phyloP scores from a whole-genome alignment of 2,797 vertebrate species.

The Carapus acus region DNA sequence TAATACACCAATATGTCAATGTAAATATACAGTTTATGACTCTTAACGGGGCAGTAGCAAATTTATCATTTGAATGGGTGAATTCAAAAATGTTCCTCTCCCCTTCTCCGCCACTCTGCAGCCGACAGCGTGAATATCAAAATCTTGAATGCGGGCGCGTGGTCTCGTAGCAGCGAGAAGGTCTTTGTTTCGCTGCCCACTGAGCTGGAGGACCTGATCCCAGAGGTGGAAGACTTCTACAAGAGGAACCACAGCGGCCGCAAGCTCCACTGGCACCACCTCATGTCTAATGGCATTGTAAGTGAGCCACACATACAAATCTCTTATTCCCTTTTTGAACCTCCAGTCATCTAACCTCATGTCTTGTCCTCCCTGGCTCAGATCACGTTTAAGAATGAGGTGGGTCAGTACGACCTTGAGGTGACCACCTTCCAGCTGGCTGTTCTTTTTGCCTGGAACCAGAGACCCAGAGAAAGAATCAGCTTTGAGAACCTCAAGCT shows the following conservation, averaged over 20 bases:
- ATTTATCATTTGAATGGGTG: too few species aligned
- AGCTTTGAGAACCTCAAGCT: conserved; percentile 98
- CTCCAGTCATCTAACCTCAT: conserved; percentile 36
- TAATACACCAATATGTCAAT: too few species aligned
- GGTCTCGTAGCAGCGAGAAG: conserved; percentile 96
- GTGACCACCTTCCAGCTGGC: conserved; percentile 97
- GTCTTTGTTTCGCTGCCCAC: conserved; percentile 95
- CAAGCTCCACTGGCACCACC: conserved; percentile 97
- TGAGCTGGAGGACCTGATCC: conserved; percentile 94
- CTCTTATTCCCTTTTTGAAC: not conserved
- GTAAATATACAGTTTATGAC: too few species aligned
- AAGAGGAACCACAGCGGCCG: conserved; percentile 97
- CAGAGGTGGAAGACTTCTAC: conserved; percentile 97
- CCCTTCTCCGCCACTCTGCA: conserved; percentile 41
- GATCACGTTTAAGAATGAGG: conserved; percentile 98
- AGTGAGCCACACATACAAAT: conserved; percentile 44
- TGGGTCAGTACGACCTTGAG: conserved; percentile 95
- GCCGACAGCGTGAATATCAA: conserved; percentile 98
- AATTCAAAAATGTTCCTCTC: not conserved
- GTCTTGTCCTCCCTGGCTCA: conserved; percentile 45
- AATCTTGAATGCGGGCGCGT: conserved; percentile 95
- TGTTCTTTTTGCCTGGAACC: conserved; percentile 97
- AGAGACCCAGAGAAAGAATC: conserved; percentile 96
- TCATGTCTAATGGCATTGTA: conserved; percentile 99
- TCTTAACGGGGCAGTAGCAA: too few species aligned